Base-by-base conservation (phyloP, 30 jellyfish, hydroid and myxozoan species). In the Turritopsis dohrnii region DNA sequence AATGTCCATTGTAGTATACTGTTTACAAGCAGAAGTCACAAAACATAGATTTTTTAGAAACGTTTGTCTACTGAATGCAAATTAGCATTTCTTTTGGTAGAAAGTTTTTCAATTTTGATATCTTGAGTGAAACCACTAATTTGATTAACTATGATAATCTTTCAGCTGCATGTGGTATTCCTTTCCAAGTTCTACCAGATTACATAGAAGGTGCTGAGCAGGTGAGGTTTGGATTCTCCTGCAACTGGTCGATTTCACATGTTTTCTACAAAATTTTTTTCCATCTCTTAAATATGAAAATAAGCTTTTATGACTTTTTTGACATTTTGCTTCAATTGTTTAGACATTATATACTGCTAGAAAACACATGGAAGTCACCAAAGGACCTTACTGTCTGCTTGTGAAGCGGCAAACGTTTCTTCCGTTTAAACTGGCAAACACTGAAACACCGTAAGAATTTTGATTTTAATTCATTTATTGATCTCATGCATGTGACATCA, bases 161-260 rank as follows among this genome's bases (percentile, higher is more conserved):
- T 89, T 65, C 82, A 93, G 99, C 99, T 84, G 99, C 99, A 8
- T 94, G 99, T 85, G 99, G 99, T 0, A 94, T 94, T 28, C 99
- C 99, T 13, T 94, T 94, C 71, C 99, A 94, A 86, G 96, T 94
- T 25, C 87, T 94, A 76, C 99, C 99, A 18, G 99, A 94, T 83
- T 94, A 88, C 54, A 17, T 88, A 17, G 99, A 94, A 83, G 99
- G 99, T 20, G 99, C 99, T 71, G 99, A 94, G 74, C 99, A 94
- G 95, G 98, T 93, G 29, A 18, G 17, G 25, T 26, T 20, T 81
- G 84, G 0, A 3, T 28, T 75, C 73, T 28, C 13, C 9, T 41
- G 5, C 54, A 69, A 9, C 28, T 66, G 26, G 54, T 81, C 21
- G n/a, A 1, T 66, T 65, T 69, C 0, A 16, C 30, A 27, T 69